Percentiles rank a stretch among this genome's conserved stretches.
Evolutionary conservation across 2,797 vertebrate genomes (phyloP).

Genomic region (Leuciscus waleckii): DNA sequence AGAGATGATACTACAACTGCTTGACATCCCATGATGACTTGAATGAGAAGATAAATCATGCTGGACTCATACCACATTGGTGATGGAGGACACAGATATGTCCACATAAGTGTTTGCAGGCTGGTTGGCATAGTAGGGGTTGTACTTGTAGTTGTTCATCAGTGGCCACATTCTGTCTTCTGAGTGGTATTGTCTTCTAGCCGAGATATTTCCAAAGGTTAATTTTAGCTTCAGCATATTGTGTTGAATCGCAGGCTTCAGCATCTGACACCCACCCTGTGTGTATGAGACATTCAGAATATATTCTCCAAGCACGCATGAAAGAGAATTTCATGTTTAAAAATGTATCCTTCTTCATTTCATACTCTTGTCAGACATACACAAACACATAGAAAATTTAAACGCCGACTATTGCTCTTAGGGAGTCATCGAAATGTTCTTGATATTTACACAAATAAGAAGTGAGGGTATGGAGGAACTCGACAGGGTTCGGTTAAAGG

Average conservation of each 20-base stretch:
- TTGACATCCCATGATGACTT: neutral
- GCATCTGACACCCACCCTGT: neutral
- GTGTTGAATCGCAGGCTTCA: accelerated
- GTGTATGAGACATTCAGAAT: neutral
- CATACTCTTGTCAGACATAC: too few relatives aligned
- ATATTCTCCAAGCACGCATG: neutral
- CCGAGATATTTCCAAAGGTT: neutral
- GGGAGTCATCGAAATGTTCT: too few relatives aligned
- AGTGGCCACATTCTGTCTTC: neutral
- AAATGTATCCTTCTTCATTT: too few relatives aligned
- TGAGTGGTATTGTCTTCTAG: too few relatives aligned
- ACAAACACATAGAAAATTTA: too few relatives aligned
- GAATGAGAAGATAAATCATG: neutral
- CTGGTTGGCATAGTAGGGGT: accelerated
- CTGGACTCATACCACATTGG: neutral
- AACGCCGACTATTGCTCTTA: too few relatives aligned
- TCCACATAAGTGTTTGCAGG: neutral
- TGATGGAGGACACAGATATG: neutral
- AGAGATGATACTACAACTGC: neutral
- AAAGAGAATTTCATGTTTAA: too few relatives aligned
- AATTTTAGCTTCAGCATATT: neutral
- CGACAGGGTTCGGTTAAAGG: too few relatives aligned
- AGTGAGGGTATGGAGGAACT: too few relatives aligned
- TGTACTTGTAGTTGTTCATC: too few relatives aligned
- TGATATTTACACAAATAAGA: too few relatives aligned